phyloP scores from a whole-genome alignment of 2,797 vertebrate species.

The Hylomyscus alleni region DNA sequence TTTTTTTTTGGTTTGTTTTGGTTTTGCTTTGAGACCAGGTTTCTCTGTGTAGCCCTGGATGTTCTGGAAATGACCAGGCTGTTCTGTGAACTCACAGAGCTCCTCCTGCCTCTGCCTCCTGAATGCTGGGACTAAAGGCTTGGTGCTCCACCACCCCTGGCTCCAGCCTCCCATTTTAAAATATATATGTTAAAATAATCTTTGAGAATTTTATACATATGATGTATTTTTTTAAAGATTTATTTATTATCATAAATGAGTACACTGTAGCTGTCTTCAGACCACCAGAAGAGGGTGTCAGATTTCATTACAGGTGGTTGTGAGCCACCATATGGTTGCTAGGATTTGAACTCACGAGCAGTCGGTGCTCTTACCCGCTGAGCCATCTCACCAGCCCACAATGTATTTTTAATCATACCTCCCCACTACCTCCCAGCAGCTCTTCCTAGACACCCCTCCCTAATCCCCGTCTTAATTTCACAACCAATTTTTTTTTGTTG shows the following conservation, averaged over 20 bases:
- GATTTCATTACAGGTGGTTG: no score
- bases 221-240: no score
- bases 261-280: no score
- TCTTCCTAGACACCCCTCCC: neutral
- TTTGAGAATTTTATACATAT: neutral
- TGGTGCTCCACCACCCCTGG: neutral
- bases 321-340: no score
- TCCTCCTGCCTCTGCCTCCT: neutral
- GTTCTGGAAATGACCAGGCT: neutral
- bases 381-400: no score
- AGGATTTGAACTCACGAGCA: no score
- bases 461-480: neutral
- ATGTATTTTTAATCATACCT: neutral
- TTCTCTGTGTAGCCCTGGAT: neutral
- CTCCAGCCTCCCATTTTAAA: neutral
- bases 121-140: neutral
- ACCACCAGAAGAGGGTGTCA: no score
- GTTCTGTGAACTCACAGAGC: neutral
- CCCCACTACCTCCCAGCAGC: neutral
- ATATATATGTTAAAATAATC: neutral
- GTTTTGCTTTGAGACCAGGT: neutral
- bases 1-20: neutral
- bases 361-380: no score
- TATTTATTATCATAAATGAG: no score
- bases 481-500: neutral